Base-by-base conservation (phyloP, 2,113 vertebrate genomes). In the Muscicapa adusta region DNA sequence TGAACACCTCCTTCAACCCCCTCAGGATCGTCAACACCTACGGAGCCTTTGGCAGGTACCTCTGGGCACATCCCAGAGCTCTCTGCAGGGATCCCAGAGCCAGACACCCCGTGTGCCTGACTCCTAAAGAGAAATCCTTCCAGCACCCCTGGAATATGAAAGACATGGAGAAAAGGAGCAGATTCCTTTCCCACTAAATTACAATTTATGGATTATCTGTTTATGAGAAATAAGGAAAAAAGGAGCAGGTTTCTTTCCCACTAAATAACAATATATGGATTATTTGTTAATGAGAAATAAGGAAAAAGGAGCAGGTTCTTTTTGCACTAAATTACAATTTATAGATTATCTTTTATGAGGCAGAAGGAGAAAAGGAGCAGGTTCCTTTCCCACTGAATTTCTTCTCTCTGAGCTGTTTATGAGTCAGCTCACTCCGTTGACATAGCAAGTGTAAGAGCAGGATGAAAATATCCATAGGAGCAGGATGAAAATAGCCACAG, bases 21-120 rank as follows among this genome's bases (percentile, higher is more conserved):
- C 98, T 99, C 61, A 89, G 99, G 33, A 99, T 99, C 5, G 99
- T 99, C 96, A 99, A 99, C 98, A 99, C 99, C 8, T 99, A 99
- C 0, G 99, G 99, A 33, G 99, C 99, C 56, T 99, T 99, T 0
- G 99, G 99, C 68, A 99, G 99, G 99, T 99, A 98, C 2, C 31
- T 29, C 2, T 0, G 8, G 36, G 17, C 29, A 29, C 22, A 1
- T 42, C 8, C 1, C n/a, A 2, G 10, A 33, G 8, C 38, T 45
- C 60, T 42, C 18, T 5, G 18, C 56, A 10, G n/a, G 9, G 1
- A 5, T 8, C 12, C 73, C 11, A 2, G 13, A 57, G 77, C 28
- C 51, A 18, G 3, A 4, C 6, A 2, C 2, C 6, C 62, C 25
- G 23, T 6, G 74, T 25, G 80, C 57, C 73, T 48, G 6, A 18